phyloP scores from a whole-genome alignment of 1,140 invertebrate genomes.

The Drosophila ogumai region DNA sequence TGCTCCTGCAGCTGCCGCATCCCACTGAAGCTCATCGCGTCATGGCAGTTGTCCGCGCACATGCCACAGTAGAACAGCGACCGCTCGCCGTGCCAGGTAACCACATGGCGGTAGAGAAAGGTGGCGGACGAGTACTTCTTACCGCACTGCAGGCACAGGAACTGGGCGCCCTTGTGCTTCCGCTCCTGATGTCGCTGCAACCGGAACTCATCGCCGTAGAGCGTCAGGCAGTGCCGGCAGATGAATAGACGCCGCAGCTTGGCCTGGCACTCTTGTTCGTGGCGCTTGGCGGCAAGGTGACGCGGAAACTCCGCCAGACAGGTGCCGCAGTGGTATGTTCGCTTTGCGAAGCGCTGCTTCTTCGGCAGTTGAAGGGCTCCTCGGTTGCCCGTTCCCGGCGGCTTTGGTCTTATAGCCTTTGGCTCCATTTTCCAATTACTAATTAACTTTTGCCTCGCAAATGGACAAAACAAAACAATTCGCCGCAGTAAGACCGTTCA shows the following conservation, averaged over 20 bases:
- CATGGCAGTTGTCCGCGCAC: slow-evolving; percentile 57
- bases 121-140: slow-evolving; percentile 59
- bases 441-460: background rate
- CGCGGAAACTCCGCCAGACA: slow-evolving; percentile 51
- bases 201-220: slow-evolving; percentile 56
- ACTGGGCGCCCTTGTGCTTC: slow-evolving; percentile 51
- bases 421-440: background rate
- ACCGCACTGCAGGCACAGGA: slow-evolving; percentile 66
- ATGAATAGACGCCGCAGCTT: slow-evolving; percentile 46
- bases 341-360: background rate
- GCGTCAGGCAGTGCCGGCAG: slow-evolving; percentile 60
- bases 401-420: slow-evolving; percentile 19
- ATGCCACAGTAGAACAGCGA: slow-evolving; percentile 70
- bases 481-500: background rate
- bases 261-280: slow-evolving; percentile 54
- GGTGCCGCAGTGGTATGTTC: slow-evolving; percentile 46
- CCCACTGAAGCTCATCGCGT: slow-evolving; percentile 54
- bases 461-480: background rate
- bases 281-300: slow-evolving; percentile 42
- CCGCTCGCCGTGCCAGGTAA: slow-evolving; percentile 62
- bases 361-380: background rate
- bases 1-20: slow-evolving; percentile 50
- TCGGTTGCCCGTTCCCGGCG: background rate
- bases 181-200: slow-evolving; percentile 52
- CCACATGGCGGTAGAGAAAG: slow-evolving; percentile 65